Base-by-base conservation (phyloP, 2,888 invertebrate genomes). In the Bursaphelenchus okinawaensis region DNA sequence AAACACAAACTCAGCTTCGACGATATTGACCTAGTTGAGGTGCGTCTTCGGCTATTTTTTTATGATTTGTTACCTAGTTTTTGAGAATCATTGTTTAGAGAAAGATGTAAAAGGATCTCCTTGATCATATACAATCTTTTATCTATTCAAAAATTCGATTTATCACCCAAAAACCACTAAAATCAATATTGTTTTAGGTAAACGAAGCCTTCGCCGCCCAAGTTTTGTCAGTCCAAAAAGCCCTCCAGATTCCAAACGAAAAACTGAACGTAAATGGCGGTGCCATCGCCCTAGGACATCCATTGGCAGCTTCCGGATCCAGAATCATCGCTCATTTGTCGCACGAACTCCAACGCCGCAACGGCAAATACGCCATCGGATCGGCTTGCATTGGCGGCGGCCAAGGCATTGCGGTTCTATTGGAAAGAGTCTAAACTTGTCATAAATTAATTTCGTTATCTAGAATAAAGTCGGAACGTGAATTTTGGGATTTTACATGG, bases 161-260 rank as follows among this genome's bases (percentile, higher is more conserved):
- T n/a, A n/a, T n/a, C n/a, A n/a, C n/a, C n/a, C n/a, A n/a, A n/a
- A n/a, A n/a, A n/a, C n/a, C n/a, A 1, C 12, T 12, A 7, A 64
- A 54, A 24, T 68, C 24, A 16, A 19, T 66, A 2, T 23, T 16
- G 29, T 40, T 68, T 56, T 31, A 78, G 76, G 75, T 96, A 75
- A 98, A 98, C 85, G 98, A 98, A 85, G 98, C 98, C 0, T 98
- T 98, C 87, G 92, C 89, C 55, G 90, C 94, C 0, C 98, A 98
- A 85, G 90, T 91, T 2, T 85, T 98, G 9, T 74, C 96, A 0
- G 95, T 95, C 76, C 90, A 89, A 56, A 91, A 92, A 82, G 93
- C 91, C 58, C 86, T 98, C 56, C 89, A 89, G 70, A 84, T 98
- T 67, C 92, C 96, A 83, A 84, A 89, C 67, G 88, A 89, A 71